Conservation (phyloP, 2,113 vertebrate species). For the Callithrix jacchus region DNA sequence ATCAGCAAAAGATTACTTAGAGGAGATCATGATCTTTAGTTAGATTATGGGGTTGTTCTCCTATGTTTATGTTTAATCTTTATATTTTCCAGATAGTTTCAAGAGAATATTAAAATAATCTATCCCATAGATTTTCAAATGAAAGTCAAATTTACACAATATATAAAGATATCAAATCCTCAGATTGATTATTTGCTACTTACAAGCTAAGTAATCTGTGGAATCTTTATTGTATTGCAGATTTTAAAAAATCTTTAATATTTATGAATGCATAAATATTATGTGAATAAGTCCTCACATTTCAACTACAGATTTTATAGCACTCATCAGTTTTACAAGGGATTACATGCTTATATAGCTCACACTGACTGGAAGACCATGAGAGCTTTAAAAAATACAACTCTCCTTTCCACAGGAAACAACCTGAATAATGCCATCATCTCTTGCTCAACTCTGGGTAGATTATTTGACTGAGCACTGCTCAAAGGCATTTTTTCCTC, state of each 20-base stretch:
- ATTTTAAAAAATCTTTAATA: background rate
- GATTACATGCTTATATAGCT: fast-evolving
- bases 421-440: too few relatives aligned
- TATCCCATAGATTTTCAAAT: background rate
- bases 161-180: background rate
- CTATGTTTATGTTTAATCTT: background rate
- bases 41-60: background rate
- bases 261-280: background rate
- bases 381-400: background rate
- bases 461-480: background rate
- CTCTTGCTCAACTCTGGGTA: background rate
- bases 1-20: background rate
- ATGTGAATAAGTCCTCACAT: background rate
- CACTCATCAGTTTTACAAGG: background rate
- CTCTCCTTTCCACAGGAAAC: background rate
- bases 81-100: background rate
- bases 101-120: background rate
- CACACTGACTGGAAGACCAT: background rate
- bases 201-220: background rate
- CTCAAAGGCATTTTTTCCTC: background rate
- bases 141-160: background rate
- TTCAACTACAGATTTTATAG: background rate
- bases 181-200: background rate
- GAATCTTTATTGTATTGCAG: background rate
- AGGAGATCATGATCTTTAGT: background rate